phyloP scores from a whole-genome alignment of 2,797 vertebrate genomes.

The Acrossocheilus fasciatus region DNA sequence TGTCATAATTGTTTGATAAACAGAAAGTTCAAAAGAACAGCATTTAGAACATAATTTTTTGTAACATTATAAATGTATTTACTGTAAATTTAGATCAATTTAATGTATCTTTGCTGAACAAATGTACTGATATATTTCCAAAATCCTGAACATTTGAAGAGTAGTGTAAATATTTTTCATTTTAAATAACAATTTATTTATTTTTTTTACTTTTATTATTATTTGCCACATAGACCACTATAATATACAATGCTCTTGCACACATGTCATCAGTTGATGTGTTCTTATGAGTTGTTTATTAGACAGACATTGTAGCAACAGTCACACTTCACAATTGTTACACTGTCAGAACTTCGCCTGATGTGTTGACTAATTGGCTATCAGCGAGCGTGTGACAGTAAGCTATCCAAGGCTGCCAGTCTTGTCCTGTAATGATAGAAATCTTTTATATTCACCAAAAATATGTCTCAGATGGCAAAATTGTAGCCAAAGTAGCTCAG shows the following conservation, averaged over 20 bases:
- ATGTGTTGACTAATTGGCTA: neutral
- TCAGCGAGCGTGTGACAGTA: neutral
- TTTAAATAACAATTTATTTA: too few species aligned
- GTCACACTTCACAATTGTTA: neutral
- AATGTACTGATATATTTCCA: too few species aligned
- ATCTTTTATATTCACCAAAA: neutral
- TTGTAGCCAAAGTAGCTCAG: neutral
- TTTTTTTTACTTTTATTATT: too few species aligned
- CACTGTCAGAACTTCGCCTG: neutral
- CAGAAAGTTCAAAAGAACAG: neutral
- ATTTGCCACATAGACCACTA: neutral
- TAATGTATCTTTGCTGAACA: neutral
- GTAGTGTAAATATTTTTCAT: too few species aligned
- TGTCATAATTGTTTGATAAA: neutral
- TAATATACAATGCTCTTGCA: neutral
- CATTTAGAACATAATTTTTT: neutral
- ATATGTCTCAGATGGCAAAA: neutral
- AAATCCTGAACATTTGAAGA: too few species aligned
- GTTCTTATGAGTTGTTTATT: neutral
- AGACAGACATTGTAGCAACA: neutral
- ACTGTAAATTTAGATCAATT: neutral
- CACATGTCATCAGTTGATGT: neutral
- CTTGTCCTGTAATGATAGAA: neutral
- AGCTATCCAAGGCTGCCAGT: neutral
- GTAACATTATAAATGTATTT: neutral